Evolutionary conservation across 2,113 vertebrate genomes (phyloP), one percentile per base, ranked within the genome.

Genomic region (Pristiophorus japonicus): DNA sequence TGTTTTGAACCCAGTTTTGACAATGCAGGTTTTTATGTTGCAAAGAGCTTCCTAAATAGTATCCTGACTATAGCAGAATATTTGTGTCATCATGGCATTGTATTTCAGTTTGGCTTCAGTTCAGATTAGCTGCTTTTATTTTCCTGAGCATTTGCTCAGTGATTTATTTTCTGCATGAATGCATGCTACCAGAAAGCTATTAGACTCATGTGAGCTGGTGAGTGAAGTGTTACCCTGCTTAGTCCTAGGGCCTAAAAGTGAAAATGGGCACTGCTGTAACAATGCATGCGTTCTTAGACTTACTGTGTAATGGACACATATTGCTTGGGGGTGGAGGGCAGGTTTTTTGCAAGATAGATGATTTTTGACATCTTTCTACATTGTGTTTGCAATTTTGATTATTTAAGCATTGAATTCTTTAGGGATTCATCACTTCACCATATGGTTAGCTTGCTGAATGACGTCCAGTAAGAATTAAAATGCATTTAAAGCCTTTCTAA

Each of bases 71-170:
- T 27, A 42, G 95, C 96, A 96, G 96, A 96, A 96, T 96, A 96
- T 97, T 97, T 97, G n/a, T 95, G 5, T 95, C 96, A 97, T 97
- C 96, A 97, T 97, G 95, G 96, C 96, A 96, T 96, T 95, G 95
- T 62, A 96, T 55, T 75, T 95, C 63, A 34, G 55, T 95, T 96
- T 96, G 95, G 93, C 96, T 96, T 94, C 95, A 96, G 95, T 96
- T 96, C 95, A 95, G 85, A 96, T 96, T 96, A 95, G 96, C 96
- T 70, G 20, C 81, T 96, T 81, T 90, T 85, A 42, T 95, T 95
- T 90, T 96, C 24, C 94, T 94, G 95, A 73, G 59, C 95, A 93
- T 96, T 96, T 42, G 95, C 96, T 87, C 95, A 95, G 66, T 87
- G 96, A 96, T 97, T 70, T 96, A 96, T 97, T 95, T 96, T 96